These are phyloP conservation scores for Myotis brandtii DNA, from an alignment of 2,113 vertebrate species.

Conservation along the genomic window DNA sequence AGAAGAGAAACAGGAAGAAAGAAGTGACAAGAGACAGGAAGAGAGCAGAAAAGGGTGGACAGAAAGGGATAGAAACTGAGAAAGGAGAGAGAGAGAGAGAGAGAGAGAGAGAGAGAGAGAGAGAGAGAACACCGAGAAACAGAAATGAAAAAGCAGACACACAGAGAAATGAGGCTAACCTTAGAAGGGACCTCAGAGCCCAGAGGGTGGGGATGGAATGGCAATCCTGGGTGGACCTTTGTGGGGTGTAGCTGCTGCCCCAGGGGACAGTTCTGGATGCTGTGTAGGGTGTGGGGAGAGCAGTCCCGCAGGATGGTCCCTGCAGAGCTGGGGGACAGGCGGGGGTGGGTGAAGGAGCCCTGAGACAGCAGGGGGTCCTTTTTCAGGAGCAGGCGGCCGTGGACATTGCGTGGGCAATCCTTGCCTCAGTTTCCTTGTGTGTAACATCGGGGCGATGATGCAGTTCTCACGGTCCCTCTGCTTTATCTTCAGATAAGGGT, in stretches of 20 bases:
- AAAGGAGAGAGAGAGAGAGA: not conserved
- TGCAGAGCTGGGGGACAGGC: not conserved
- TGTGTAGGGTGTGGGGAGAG: not conserved
- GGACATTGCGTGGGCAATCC: constrained; percentile 66
- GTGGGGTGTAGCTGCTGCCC: not conserved
- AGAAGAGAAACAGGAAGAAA: not conserved
- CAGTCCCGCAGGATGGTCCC: not conserved
- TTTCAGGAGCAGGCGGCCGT: not conserved
- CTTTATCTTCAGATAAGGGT: not conserved
- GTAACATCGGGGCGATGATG: not conserved
- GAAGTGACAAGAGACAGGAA: not conserved
- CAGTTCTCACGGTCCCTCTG: constrained; percentile 3
- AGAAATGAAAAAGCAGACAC: not conserved
- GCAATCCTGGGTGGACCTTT: not conserved
- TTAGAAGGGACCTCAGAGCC: not conserved
- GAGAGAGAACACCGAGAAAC: too few species aligned
- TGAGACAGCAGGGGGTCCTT: not conserved
- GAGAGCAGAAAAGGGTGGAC: not conserved
- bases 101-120: not conserved
- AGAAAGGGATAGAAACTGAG: not conserved
- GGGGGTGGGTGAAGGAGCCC: not conserved
- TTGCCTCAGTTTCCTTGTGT: constrained; percentile 51
- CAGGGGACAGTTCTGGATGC: not conserved
- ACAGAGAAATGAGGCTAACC: not conserved
- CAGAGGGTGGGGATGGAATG: not conserved